Base-by-base conservation (phyloP, 2,797 vertebrate genomes). In the Echeneis naucrates region DNA sequence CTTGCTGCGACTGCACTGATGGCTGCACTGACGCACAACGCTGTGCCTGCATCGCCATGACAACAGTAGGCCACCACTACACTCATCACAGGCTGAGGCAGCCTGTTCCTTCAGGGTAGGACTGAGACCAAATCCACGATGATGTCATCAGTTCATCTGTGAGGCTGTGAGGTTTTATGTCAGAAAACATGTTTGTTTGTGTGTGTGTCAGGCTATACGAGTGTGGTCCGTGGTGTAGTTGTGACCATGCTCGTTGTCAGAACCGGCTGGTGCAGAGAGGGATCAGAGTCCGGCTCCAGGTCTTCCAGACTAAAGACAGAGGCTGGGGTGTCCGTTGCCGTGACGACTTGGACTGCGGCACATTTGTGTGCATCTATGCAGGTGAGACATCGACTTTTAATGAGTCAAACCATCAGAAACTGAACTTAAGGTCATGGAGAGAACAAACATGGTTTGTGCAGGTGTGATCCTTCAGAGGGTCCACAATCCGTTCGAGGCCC, bases 231-330 rank as follows among this genome's bases (percentile, higher is more conserved):
- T 94, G 95, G 87, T 99, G 98, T 37, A 91, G 92, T 24, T 99
- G 98, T 73, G 88, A 93, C 68, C 93, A 91, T 23, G 86, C 73
- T 26, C 91, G 84, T 64, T 99, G 98, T 90, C 96, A 96, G 92
- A 99, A 99, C 92, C 95, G 96, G n/a, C 90, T 98, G 72, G 95
- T 97, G 24, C 97, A 99, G 86, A 94, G 95, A 0, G 98, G 97
- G 32, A 93, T 97, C 77, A 92, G 94, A 35, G 94, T 97, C 30
- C 96, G 97, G 10, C 89, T 99, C 26, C 97, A 99, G 75, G 96
- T 99, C 52, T 99, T 97, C 87, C 95, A 93, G 81, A 96, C 96
- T 0, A 84, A 84, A n/a, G 93, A 86, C 71, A 93, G 93, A 0
- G 96, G 96, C 67, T 99, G 97, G 97, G 97, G 95, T 0, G 96